Base-by-base conservation (phyloP, 2,113 vertebrate genomes). In the Petrocephalus microphthalmus region DNA sequence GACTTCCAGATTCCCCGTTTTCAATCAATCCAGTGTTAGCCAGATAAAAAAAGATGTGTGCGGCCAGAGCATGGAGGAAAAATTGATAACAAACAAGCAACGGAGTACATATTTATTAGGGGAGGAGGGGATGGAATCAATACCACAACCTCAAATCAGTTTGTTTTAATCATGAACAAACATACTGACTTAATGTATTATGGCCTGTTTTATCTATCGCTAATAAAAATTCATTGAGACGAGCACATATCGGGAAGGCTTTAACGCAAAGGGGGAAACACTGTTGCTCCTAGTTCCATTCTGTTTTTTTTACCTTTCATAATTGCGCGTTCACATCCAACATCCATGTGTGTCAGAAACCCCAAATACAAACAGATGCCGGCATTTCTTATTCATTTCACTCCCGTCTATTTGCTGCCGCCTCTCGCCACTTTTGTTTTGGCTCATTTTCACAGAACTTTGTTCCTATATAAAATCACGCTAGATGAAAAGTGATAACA, bases 401-500 rank as follows among this genome's bases (percentile, higher is more conserved):
- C 94, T 95, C 94, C 92, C 91, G 93, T 95, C 94, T 95, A 93
- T 94, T 95, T 95, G 94, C 94, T 95, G 95, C 93, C 93, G 92
- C 93, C 89, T 92, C 94, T 95, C 95, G 93, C 94, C 94, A 94
- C 95, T 42, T 94, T 94, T 94, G 93, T 93, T 95, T 94, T 93
- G 94, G 93, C 93, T 90, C 87, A 54, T 89, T 85, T 91, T 92
- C 94, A 94, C 94, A 95, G 93, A 95, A 94, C 94, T 95, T 95
- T 95, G 93, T 94, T 90, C 94, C 93, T 96, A 94, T 94, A 94
- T 95, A 93, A 94, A 95, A 96, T 94, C 94, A 95, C 92, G 93
- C 93, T 93, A 96, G 95, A 96, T 94, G 95, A 94, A 95, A 96
- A 95, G 95, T 94, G 95, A 96, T 95, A 96, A 95, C 96, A 94